Evolutionary conservation across 2,888 invertebrate species (phyloP), one percentile per base, ranked within the genome.

Genomic region (Caenorhabditis sulstoni): DNA sequence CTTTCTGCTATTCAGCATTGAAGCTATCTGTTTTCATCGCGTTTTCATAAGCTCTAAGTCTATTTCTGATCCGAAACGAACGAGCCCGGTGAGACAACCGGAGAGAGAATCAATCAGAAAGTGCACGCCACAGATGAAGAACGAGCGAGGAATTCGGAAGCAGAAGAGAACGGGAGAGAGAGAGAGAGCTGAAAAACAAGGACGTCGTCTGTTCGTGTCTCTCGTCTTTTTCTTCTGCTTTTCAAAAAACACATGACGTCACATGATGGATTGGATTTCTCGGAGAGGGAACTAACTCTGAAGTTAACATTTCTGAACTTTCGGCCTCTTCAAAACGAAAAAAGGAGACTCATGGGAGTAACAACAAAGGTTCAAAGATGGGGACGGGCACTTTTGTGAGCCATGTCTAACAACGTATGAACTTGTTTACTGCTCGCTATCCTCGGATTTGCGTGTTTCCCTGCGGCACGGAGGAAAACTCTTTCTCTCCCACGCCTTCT

Each of bases 181-280:
- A 18, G 45, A 53, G 22, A 35, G 49, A 49, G 20, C 35, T 47
- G 35, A 61, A 61, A 45, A 57, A 57, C 57, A 57, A 61, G 47
- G 61, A 35, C 49, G 47, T 29, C 11, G 41, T 41, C 41, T 11
- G 4, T 4, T 41, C 14, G 12, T 14, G 7, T 47, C 8, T 9
- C 11, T 50, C 11, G 23, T 3, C 11, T 20, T 50, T 14, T 50
- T 58, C 44, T 58, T 57, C 20, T 29, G 29, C 29, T 29, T 29
- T 29, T 29, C 29, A 7, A 57, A 66, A 66, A 55, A 66, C 35
- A 66, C 47, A 57, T 66, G 66, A 66, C 66, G 66, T 66, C 66
- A 66, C n/a, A n/a, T 57, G 58, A 45, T 16, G 58, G 41, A 58
- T 58, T 58, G 45, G 58, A 23, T 58, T 58, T 29, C 58, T 53